Evolutionary conservation across 23 tunicate species (phyloP), one percentile per base, ranked within the genome.

Genomic region (Trididemnum miniatum): DNA sequence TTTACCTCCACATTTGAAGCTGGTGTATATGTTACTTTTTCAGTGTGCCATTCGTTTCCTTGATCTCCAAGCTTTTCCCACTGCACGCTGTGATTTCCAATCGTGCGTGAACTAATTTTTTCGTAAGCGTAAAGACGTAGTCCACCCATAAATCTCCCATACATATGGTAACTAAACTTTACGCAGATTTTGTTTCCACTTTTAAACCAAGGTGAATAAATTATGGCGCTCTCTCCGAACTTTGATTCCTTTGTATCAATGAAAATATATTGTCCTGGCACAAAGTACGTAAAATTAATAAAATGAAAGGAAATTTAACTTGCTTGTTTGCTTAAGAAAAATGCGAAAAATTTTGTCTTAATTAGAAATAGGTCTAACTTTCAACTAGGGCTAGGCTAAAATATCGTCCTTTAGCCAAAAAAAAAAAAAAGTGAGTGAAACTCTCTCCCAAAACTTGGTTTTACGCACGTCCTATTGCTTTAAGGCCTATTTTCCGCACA

Each of bases 11-110:
- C 89, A 36, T 84, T 80, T 18, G 36, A 39, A 22, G 39, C 38
- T 23, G 89, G 92, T 3, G 59, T 65, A 87, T 88, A 93, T 4
- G 80, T 76, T 12, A 71, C 15, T 72, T 78, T 59, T 27, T 51
- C 60, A 5, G 86, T 84, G 34, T 50, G 57, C 98, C 98, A 93
- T 27, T 54, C 73, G 2, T 72, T 76, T 20, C 88, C 88, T 59
- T 93, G 92, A 76, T 93, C 74, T 33, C 93, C 92, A 18, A 75
- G 66, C 50, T 84, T 84, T 80, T 93, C 93, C 98, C 98, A 93
- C 67, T 88, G 65, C 51, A 93, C 34, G n/a, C 83, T 84, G 80
- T 80, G 80, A 33, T 88, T 81, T 32, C 98, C 98, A 64, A 80
- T 82, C 2, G 73, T 65, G 37, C 59, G 79, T 20, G 44, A 35